Evolutionary conservation across 2,113 vertebrate genomes (phyloP).

Genomic region (Lota lota): DNA sequence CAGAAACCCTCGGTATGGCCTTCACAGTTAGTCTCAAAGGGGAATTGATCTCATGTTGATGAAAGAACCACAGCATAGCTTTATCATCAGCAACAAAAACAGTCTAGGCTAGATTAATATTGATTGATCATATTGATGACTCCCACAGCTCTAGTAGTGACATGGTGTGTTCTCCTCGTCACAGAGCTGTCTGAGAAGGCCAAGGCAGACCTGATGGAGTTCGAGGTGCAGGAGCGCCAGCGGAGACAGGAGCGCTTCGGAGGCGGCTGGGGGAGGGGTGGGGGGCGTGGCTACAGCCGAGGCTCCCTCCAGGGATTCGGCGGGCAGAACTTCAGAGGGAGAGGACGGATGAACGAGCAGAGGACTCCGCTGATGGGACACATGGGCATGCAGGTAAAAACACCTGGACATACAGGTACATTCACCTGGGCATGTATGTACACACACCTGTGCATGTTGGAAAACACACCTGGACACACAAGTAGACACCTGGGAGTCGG

Average conservation of each 20-base stretch:
- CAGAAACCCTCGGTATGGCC: constrained; percentile 88
- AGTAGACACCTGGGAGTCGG: too few relatives aligned
- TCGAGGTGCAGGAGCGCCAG: constrained; percentile 88
- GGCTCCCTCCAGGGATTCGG: constrained; percentile 74
- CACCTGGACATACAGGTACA: constrained; percentile 18
- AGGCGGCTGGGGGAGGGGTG: constrained; percentile 75
- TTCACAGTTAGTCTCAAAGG: too few relatives aligned
- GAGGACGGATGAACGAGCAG: constrained; percentile 85
- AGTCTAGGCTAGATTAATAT: too few relatives aligned
- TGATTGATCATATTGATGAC: too few relatives aligned
- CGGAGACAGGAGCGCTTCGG: constrained; percentile 83
- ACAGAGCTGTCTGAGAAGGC: constrained; percentile 95
- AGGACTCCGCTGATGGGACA: constrained; percentile 81
- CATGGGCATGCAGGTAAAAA: constrained; percentile 80
- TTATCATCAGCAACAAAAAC: too few relatives aligned
- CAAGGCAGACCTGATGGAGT: constrained; percentile 87
- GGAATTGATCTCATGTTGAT: too few relatives aligned
- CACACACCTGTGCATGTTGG: background rate
- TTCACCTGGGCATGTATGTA: constrained; percentile 1
- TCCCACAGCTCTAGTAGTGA: too few relatives aligned
- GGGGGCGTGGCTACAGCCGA: constrained; percentile 71
- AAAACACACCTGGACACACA: too few relatives aligned
- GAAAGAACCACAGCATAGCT: too few relatives aligned
- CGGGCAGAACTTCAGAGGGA: constrained; percentile 79
- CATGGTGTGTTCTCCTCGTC: background rate